Base-by-base conservation (phyloP, 1,140 invertebrate genomes). In the Neuroterus valhalla region DNA sequence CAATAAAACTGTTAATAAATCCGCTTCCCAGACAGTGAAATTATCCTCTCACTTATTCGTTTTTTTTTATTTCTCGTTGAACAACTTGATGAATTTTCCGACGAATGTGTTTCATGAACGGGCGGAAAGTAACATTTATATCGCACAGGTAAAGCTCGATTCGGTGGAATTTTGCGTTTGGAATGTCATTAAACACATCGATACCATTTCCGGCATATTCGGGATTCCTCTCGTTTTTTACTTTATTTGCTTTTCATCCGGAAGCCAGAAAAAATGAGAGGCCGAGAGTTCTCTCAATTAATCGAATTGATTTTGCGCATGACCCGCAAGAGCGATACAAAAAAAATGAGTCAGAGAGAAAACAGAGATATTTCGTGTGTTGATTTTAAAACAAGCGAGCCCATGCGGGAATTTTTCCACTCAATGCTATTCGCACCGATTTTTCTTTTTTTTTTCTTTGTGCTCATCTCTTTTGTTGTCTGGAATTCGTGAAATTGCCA, bases 121-220 rank as follows among this genome's bases (percentile, higher is more conserved):
- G 23, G n/a, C 3, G 6, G 55, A 38, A 38, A 38, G 23, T 62
- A 31, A 62, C 55, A 62, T 62, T 62, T 31, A 62, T 62, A 62
- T 62, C 31, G 55, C 31, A 26, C 55, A 62, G 55, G 23, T 23
- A 14, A 38, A 62, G 55, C 26, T 62, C 31, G n/a, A 62, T 62
- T 23, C 26, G 12, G 55, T 26, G 23, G 26, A 31, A 38, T 62
- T 62, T 62, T 23, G 68, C 80, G 70, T 82, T 82, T 78, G 82
- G 83, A 85, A 85, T 84, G 81, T 84, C 84, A 83, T 84, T 85
- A 85, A 85, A 85, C 83, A 85, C 80, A 81, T 77, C 81, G 77
- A 77, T 77, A 76, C 76, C 68, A 76, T 83, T 80, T 78, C 77
- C 81, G 78, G 74, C 76, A 83, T 81, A 84, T 82, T 76, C 81